These are phyloP conservation scores for Hemaris fuciformis DNA, from an alignment of 2,888 invertebrate species.

Conservation along the genomic window DNA sequence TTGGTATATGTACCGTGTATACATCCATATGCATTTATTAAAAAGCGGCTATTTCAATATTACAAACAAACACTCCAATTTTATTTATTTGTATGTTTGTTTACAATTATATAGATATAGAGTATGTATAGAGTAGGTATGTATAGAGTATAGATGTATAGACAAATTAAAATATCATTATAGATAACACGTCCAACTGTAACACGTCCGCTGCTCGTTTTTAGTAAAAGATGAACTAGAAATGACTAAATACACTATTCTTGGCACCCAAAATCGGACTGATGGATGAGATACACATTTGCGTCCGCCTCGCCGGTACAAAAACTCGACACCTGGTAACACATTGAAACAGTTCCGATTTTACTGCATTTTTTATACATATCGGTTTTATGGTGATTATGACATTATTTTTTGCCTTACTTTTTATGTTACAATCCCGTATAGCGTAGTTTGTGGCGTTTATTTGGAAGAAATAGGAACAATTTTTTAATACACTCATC, in stretches of 20 bases:
- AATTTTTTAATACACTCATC: too few species aligned
- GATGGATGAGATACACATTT: constrained; percentile 70
- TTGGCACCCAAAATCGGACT: constrained; percentile 32
- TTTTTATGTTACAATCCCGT: background rate
- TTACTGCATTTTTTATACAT: constrained; percentile 22
- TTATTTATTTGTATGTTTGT: too few species aligned
- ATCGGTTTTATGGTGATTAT: constrained; percentile 15
- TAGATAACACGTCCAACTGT: too few species aligned
- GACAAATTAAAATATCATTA: too few species aligned
- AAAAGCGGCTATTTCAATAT: too few species aligned
- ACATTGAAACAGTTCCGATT: constrained; percentile 54
- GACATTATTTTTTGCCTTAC: background rate
- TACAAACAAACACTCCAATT: too few species aligned
- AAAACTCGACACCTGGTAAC: constrained; percentile 60
- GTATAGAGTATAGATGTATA: too few species aligned
- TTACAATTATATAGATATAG: too few species aligned
- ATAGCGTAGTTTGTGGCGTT: background rate
- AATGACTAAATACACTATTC: background rate
- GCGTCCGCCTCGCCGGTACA: constrained; percentile 32
- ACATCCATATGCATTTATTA: too few species aligned
- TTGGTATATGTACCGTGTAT: too few species aligned
- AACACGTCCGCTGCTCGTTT: too few species aligned
- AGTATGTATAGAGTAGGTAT: too few species aligned
- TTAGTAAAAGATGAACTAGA: background rate
- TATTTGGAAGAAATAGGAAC: background rate